phyloP scores from a whole-genome alignment of 2,888 invertebrate species.

The Nemotelus nigrinus region DNA sequence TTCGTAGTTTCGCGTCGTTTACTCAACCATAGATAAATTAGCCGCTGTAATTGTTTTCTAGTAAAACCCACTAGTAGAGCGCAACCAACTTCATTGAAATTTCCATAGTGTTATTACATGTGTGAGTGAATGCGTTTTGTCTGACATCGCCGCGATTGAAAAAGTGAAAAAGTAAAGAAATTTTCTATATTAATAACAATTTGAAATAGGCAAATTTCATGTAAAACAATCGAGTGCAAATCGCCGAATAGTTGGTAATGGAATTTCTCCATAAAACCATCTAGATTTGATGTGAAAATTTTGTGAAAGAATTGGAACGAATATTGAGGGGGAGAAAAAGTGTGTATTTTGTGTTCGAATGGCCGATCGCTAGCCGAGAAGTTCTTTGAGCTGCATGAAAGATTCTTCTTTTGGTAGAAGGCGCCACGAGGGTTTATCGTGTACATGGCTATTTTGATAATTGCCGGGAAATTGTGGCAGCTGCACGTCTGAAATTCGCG shows the following conservation, averaged over 20 bases:
- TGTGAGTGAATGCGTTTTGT: conserved; percentile 69
- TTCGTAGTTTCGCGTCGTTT: no score
- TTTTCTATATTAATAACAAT: conserved; percentile 39
- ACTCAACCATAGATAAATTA: neutral
- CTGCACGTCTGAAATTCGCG: neutral
- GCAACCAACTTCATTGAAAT: conserved; percentile 23
- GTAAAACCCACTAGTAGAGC: no score
- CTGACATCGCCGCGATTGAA: conserved; percentile 72
- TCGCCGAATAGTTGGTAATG: conserved; percentile 44
- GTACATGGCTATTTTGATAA: conserved; percentile 1
- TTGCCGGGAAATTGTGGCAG: conserved; percentile 15
- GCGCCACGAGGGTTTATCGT: conserved; percentile 30
- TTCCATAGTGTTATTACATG: conserved; percentile 56
- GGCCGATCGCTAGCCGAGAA: conserved; percentile 35
- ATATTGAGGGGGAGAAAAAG: conserved; percentile 24
- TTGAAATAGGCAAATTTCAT: conserved; percentile 27
- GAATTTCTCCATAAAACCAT: conserved; percentile 16
- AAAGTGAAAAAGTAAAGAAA: conserved; percentile 60
- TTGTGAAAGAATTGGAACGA: conserved; percentile 37
- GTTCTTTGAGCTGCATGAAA: neutral
- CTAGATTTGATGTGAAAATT: conserved; percentile 17
- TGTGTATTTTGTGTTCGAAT: conserved; percentile 36
- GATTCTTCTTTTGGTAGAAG: neutral
- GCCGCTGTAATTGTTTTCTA: neutral
- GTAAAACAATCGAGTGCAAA: conserved; percentile 10